These are phyloP conservation scores for Cantharis lateralis DNA, from an alignment of 2,888 invertebrate species.

Conservation along the genomic window DNA sequence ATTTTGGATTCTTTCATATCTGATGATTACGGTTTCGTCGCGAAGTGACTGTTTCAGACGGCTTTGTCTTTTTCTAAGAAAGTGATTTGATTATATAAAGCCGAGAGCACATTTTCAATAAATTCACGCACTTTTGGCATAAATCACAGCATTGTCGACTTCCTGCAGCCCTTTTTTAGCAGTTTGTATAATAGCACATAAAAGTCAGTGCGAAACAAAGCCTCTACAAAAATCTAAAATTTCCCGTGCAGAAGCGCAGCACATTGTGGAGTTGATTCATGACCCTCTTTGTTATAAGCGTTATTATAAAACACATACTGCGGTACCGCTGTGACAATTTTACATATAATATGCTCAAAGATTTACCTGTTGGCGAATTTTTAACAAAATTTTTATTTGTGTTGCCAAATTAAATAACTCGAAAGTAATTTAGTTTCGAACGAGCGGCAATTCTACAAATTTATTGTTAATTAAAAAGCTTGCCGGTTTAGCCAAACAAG, in stretches of 20 bases:
- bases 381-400: slow-evolving; percentile 5
- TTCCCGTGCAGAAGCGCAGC: slow-evolving; percentile 37
- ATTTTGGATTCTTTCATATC: no score
- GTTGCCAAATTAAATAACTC: slow-evolving; percentile 17
- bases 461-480: background rate
- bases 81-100: slow-evolving; percentile 11
- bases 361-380: slow-evolving; percentile 25
- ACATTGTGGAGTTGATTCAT: slow-evolving; percentile 41
- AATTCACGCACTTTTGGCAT: slow-evolving; percentile 24
- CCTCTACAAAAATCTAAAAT: slow-evolving; percentile 39
- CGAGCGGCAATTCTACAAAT: background rate
- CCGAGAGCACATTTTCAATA: slow-evolving; percentile 21
- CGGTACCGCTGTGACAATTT: slow-evolving; percentile 27
- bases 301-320: slow-evolving; percentile 36
- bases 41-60: background rate
- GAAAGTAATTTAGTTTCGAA: slow-evolving; percentile 6
- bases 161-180: slow-evolving; percentile 32
- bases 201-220: slow-evolving; percentile 40
- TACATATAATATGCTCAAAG: slow-evolving; percentile 25
- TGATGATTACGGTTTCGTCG: background rate
- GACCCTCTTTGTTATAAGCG: slow-evolving; percentile 36
- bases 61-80: background rate
- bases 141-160: slow-evolving; percentile 27
- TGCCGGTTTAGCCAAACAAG: background rate
- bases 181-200: slow-evolving; percentile 38